Percentiles rank a stretch among this genome's conserved stretches.
These are phyloP conservation scores for Chymomyza fuscimana DNA, from an alignment of 2,888 invertebrate genomes.

Conservation along the genomic window DNA sequence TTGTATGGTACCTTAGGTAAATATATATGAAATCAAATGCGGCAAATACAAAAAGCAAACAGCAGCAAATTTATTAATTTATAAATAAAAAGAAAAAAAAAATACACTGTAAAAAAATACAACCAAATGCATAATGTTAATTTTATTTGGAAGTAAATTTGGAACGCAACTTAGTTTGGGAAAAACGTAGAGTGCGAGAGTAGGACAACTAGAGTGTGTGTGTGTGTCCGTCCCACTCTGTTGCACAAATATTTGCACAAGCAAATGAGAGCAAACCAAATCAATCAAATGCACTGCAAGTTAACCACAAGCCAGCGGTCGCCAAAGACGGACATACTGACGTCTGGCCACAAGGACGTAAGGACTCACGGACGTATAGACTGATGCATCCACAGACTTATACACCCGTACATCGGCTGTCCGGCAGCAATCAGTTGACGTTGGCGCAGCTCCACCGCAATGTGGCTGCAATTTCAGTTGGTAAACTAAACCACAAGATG, in stretches of 20 bases:
- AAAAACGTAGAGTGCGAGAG: not conserved
- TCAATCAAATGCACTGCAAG: conserved; percentile 59
- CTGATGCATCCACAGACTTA: not conserved
- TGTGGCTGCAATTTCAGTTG: conserved; percentile 50
- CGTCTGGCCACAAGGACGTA: not conserved
- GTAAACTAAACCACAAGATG: conserved; percentile 48
- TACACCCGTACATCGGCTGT: conserved; percentile 27
- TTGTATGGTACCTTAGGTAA: conserved; percentile 67
- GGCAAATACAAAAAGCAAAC: conserved; percentile 39
- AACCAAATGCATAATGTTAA: conserved; percentile 33
- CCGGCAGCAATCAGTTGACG: conserved; percentile 37
- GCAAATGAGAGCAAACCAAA: conserved; percentile 62
- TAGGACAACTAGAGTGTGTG: not conserved
- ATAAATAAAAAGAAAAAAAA: conserved; percentile 21
- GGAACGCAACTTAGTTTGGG: conserved; percentile 1
- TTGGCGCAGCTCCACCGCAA: conserved; percentile 36
- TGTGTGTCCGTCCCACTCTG: not conserved
- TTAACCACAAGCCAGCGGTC: conserved; percentile 54
- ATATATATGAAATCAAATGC: conserved; percentile 34
- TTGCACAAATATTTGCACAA: conserved; percentile 54
- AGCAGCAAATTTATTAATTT: conserved; percentile 60
- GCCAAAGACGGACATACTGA: conserved; percentile 35
- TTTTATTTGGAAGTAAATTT: conserved; percentile 50
- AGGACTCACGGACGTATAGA: not conserved
- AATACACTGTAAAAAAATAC: not conserved